Base-by-base conservation (phyloP, 1,140 invertebrate species). In the Myzus persicae region DNA sequence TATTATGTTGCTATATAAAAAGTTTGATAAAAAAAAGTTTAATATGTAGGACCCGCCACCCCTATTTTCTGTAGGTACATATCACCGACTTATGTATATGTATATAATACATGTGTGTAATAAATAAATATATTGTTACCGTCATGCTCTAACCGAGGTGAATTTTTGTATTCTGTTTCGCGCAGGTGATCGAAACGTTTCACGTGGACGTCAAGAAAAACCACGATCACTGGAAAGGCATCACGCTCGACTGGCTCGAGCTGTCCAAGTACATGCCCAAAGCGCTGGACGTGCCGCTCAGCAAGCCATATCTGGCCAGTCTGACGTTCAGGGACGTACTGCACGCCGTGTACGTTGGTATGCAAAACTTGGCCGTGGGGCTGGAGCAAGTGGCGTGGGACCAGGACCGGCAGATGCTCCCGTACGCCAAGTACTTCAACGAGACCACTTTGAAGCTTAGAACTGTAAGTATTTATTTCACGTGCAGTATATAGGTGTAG, bases 321-420 rank as follows among this genome's bases (percentile, higher is more conserved):
- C 94, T 96, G 93, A 94, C 96, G 94, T 95, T 96, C 95, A 95
- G 46, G 3, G 95, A 95, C 22, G 95, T 95, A 40, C 95, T 97
- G 88, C 94, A 96, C 31, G 95, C 96, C 87, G 95, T 95, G 18
- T 97, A 97, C 94, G 95, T 96, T 93, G 96, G 96, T 94, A 95
- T 97, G 94, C 97, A 97, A 94, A 96, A 95, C 94, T 96, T 96
- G 94, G 96, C 96, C 2, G 96, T 97, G 0, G 97, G 96, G 44
- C 94, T 97, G 82, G 97, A 97, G 94, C 96, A 97, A 94, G 95
- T 97, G 24, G 95, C 96, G n/a, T 95, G 96, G 94, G 97, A 97
- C 94, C 96, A 97, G 93, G 95, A 96, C 14, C 95, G 96, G 40
- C 94, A 96, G 93, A 94, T 94, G 18, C 94, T 94, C 20, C 95